Percentiles rank a stretch among this genome's conserved stretches.
Conservation (phyloP, 2,888 invertebrate genomes). For the Rhamnusium bicolor region DNA sequence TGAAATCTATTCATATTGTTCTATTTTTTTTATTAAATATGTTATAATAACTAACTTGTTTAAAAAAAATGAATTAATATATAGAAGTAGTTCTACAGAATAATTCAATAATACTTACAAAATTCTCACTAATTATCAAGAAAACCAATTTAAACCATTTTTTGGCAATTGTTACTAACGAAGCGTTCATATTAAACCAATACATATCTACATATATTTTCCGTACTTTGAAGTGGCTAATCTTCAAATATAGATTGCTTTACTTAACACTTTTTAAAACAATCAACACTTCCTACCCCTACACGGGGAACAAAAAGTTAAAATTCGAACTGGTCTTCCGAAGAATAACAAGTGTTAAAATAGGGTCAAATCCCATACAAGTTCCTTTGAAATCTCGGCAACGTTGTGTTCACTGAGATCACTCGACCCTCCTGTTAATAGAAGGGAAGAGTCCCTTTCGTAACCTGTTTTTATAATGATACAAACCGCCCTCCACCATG, state of each 20-base stretch:
- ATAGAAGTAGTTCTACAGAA: too few species aligned
- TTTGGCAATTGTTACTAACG: too few species aligned
- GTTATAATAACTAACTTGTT: too few species aligned
- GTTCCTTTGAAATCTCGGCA: slow-evolving; percentile 22
- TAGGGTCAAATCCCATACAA: slow-evolving; percentile 22
- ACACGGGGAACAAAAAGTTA: background rate
- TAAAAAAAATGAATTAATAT: too few species aligned
- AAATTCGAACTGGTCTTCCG: slow-evolving; percentile 2
- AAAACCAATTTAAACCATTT: too few species aligned
- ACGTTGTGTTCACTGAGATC: slow-evolving; percentile 13
- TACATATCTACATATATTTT: background rate
- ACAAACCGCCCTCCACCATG: background rate
- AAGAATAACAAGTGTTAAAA: slow-evolving; percentile 31
- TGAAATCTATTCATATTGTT: too few species aligned
- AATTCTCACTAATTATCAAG: too few species aligned
- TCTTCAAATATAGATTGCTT: background rate
- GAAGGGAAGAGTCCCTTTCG: slow-evolving; percentile 26
- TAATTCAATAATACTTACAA: too few species aligned
- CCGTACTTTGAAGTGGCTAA: background rate
- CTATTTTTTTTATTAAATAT: too few species aligned
- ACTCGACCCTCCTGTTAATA: slow-evolving; percentile 21
- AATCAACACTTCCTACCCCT: background rate
- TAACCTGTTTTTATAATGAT: slow-evolving; percentile 33
- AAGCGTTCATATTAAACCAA: too few species aligned
- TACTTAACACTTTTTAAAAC: background rate